Evolutionary conservation across 2,797 vertebrate species (phyloP), one percentile per base, ranked within the genome.

Genomic region (Monodelphis domestica): DNA sequence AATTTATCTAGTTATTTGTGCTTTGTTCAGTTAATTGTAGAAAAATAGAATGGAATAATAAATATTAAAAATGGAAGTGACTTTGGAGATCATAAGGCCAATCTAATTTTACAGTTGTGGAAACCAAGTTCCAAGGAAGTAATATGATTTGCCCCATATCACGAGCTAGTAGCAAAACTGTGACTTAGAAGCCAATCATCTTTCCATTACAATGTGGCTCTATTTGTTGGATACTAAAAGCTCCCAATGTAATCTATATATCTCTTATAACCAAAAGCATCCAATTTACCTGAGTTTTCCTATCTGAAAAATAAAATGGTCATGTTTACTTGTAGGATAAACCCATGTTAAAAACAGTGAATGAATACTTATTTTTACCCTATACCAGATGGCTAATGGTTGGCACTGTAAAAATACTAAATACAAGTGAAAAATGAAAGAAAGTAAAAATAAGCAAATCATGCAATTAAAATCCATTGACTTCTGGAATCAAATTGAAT

Each of bases 391-490:
- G 3, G 24, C 26, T 59, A 87, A 78, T 0, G 53, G 28, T 17
- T 55, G 12, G n/a, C 26, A 91, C 50, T 59, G 52, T 3, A 29
- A 7, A 94, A 91, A 89, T 56, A 52, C 29, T 89, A 93, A 94
- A 89, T 38, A 97, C 24, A 96, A 97, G 50, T 5, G 91, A 91
- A 95, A 94, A 17, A 92, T 89, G 89, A 94, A 94, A 54, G 59
- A 26, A 51, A 95, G 93, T 29, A 54, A 89, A 78, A 95, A 90
- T 55, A 95, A 38, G 24, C 14, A 89, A 90, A 56, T 29, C 24
- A 91, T 88, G 50, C 21, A 90, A 94, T 97, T 94, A 94, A 90
- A 95, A 94, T 45, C 12, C 30, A 91, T 14, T 91, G 45, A 92
- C 24, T 94, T 90, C 63, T 93, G 52, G 15, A 51, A 33, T 78